Conservation (phyloP, 2,113 vertebrate genomes). For the Cyanistes caeruleus region DNA sequence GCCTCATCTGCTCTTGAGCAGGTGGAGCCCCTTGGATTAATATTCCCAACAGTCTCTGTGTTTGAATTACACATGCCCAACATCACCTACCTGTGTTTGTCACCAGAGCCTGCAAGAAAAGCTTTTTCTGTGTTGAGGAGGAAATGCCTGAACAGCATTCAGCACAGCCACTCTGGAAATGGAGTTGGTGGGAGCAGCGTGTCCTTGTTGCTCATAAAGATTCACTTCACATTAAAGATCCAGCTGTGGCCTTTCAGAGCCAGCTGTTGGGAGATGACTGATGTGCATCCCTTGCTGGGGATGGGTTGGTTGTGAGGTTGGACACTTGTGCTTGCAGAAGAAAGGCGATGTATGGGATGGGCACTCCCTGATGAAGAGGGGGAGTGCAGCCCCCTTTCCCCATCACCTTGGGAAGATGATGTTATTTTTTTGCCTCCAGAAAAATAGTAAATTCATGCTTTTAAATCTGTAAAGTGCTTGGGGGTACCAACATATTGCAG, state of each 20-base stretch:
- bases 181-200: fast-evolving
- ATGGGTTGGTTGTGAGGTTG: background rate
- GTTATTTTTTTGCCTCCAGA: background rate
- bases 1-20: background rate
- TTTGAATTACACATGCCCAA: background rate
- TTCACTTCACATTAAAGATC: background rate
- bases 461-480: background rate
- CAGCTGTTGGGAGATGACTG: background rate
- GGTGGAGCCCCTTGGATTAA: background rate
- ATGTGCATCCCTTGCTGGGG: background rate
- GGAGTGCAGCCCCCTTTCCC: background rate
- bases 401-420: background rate
- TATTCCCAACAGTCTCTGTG: background rate
- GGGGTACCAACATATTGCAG: background rate
- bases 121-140: background rate
- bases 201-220: background rate
- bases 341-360: no score
- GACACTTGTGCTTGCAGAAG: fast-evolving
- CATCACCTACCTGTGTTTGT: background rate
- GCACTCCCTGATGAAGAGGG: fast-evolving
- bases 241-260: background rate
- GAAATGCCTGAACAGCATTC: background rate
- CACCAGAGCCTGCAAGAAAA: background rate
- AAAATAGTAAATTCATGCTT: background rate
- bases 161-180: fast-evolving